Evolutionary conservation across 2,888 invertebrate species (phyloP), one percentile per base, ranked within the genome.

Genomic region (Drosophila prostipennis): DNA sequence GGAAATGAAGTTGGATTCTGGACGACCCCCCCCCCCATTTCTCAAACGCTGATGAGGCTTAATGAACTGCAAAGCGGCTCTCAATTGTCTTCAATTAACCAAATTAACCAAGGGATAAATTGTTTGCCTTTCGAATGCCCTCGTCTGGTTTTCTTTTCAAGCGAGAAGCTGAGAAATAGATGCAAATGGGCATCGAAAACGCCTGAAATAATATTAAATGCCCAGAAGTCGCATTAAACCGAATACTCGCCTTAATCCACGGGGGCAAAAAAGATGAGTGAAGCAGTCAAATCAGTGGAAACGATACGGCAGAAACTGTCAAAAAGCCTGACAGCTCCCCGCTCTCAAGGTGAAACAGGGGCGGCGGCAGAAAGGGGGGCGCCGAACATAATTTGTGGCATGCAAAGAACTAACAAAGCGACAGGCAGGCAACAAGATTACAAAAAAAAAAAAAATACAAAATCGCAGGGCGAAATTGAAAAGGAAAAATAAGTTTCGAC

Each of bases 31-130:
- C 7, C 26, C 26, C 19, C 8, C 43, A 32, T 29, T 49, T 42
- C 42, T 51, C 56, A 63, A 48, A 48, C 36, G 37, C 40, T 67
- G 73, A 67, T 82, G 76, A 60, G 78, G 64, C 80, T 86, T 84
- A 88, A 84, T 88, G 78, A 84, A 88, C 89, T 84, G 87, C 81
- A 78, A 86, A 83, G 84, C 77, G 84, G 72, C 87, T 83, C 87
- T 88, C 89, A 86, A 84, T 84, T 84, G 84, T 76, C 80, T 84
- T 73, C 84, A 84, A 84, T 84, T 84, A 84, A 88, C 89, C 78
- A 88, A 88, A 84, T 84, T 84, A 86, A 88, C 87, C 87, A 86
- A 76, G 79, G 80, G 71, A 74, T 54, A 71, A 70, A 65, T 65
- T 53, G 63, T 40, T 55, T 55, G 73, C 73, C 70, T 39, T 72